phyloP scores from a whole-genome alignment of 2,888 invertebrate genomes.

The Charanyca ferruginea region DNA sequence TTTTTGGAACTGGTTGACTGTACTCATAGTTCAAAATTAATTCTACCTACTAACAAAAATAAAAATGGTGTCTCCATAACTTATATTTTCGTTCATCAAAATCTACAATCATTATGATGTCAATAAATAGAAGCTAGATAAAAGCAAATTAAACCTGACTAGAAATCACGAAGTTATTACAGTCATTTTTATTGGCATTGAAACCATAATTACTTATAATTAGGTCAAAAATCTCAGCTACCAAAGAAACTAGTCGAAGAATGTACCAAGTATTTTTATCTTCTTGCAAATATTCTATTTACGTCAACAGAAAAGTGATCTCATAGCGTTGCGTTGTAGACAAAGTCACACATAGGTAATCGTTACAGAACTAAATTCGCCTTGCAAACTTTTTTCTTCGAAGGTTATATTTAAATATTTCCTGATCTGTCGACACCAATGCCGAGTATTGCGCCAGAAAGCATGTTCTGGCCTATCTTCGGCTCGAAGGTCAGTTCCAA shows the following conservation, averaged over 20 bases:
- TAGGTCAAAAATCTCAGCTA: constrained; percentile 2
- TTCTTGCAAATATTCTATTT: constrained; percentile 44
- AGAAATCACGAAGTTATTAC: constrained; percentile 1
- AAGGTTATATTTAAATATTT: constrained; percentile 75
- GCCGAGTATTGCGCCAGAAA: constrained; percentile 75
- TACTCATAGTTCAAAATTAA: too few relatives aligned
- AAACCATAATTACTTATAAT: constrained; percentile 3
- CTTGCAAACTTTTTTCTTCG: constrained; percentile 73
- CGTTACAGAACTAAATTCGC: constrained; percentile 64
- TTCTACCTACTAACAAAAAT: too few relatives aligned
- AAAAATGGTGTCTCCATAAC: too few relatives aligned
- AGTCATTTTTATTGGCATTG: constrained; percentile 7
- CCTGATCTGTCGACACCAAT: constrained; percentile 77
- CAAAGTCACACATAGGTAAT: constrained; percentile 53
- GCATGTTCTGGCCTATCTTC: constrained; percentile 70
- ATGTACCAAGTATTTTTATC: constrained; percentile 10
- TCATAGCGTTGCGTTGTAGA: constrained; percentile 36
- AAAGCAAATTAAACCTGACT: background rate
- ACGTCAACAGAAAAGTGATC: constrained; percentile 46
- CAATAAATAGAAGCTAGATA: background rate
- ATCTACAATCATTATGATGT: too few relatives aligned
- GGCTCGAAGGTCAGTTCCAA: constrained; percentile 64
- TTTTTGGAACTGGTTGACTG: too few relatives aligned
- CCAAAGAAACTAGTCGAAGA: constrained; percentile 9
- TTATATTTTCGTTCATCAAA: too few relatives aligned